These are phyloP conservation scores for Hyperoplus lanceolatus DNA, from an alignment of 2,797 vertebrate genomes.

Conservation along the genomic window DNA sequence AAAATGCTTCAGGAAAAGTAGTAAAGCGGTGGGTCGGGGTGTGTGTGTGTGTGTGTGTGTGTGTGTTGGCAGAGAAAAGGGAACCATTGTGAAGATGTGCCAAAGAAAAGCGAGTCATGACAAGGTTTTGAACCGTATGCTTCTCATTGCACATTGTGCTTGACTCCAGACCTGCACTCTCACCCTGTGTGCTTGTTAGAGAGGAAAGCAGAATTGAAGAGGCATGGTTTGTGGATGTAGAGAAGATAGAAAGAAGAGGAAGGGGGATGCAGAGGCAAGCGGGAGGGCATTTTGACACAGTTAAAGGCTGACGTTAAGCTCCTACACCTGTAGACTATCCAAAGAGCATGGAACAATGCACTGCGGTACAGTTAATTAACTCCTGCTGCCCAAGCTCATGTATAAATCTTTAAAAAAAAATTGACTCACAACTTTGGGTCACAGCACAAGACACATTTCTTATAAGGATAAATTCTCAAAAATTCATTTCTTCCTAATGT, in stretches of 20 bases:
- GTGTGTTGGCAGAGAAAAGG: constrained; percentile 26
- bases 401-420: too few species aligned
- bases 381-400: neutral
- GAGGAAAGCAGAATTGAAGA: constrained; percentile 61
- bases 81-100: constrained; percentile 44
- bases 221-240: constrained; percentile 27
- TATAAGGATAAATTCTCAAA: neutral
- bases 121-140: constrained; percentile 77
- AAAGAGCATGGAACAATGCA: neutral
- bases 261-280: constrained; percentile 34
- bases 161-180: constrained; percentile 78
- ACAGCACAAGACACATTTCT: neutral
- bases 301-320: constrained; percentile 44
- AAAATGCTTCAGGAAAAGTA: constrained; percentile 32
- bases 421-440: neutral
- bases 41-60: too few species aligned
- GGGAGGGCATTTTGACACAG: constrained; percentile 36
- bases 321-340: constrained; percentile 38
- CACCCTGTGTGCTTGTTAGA: constrained; percentile 74
- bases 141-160: constrained; percentile 64
- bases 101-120: constrained; percentile 60
- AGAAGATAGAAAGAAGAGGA: constrained; percentile 23
- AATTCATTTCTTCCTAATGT: neutral
- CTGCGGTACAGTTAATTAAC: constrained; percentile 14
- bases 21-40: too few species aligned